phyloP scores from a whole-genome alignment of 2,888 invertebrate species.

The Plusia festucae region DNA sequence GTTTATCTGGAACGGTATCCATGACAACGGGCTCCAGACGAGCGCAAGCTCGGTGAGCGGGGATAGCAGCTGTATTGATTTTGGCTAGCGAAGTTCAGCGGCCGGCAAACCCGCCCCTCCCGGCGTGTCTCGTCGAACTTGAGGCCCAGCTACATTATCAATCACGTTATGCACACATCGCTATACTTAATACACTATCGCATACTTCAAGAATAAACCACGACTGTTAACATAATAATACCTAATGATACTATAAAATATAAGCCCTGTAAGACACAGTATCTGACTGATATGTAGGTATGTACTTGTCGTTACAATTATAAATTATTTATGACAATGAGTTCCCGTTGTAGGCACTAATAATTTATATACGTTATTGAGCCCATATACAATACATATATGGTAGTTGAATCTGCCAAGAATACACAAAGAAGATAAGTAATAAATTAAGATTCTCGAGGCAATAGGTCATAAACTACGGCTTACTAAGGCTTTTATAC shows the following conservation, averaged over 20 bases:
- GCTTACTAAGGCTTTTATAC: not conserved
- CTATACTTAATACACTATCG: constrained; percentile 3
- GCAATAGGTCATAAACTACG: not conserved
- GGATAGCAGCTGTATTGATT: constrained; percentile 90
- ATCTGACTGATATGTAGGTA: not conserved
- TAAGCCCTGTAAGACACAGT: not conserved
- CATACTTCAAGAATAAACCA: constrained; percentile 6
- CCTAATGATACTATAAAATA: constrained; percentile 9
- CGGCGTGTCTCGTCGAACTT: constrained; percentile 64
- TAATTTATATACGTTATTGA: constrained; percentile 42
- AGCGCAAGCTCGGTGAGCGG: constrained; percentile 75
- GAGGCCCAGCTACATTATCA: constrained; percentile 56
- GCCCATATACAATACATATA: constrained; percentile 23
- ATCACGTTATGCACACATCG: constrained; percentile 22
- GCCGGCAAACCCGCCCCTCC: constrained; percentile 72
- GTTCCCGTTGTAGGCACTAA: constrained; percentile 8
- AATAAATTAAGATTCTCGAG: not conserved
- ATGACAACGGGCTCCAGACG: constrained; percentile 83
- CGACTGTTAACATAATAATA: constrained; percentile 10
- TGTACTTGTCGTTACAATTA: constrained; percentile 14
- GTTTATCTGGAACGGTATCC: constrained; percentile 79
- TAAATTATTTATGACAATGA: constrained; percentile 22
- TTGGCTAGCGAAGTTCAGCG: constrained; percentile 85
- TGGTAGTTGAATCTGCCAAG: constrained; percentile 11
- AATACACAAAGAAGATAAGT: constrained; percentile 18